Evolutionary conservation across 2,113 vertebrate genomes (phyloP).

Genomic region (Tupaia chinensis): DNA sequence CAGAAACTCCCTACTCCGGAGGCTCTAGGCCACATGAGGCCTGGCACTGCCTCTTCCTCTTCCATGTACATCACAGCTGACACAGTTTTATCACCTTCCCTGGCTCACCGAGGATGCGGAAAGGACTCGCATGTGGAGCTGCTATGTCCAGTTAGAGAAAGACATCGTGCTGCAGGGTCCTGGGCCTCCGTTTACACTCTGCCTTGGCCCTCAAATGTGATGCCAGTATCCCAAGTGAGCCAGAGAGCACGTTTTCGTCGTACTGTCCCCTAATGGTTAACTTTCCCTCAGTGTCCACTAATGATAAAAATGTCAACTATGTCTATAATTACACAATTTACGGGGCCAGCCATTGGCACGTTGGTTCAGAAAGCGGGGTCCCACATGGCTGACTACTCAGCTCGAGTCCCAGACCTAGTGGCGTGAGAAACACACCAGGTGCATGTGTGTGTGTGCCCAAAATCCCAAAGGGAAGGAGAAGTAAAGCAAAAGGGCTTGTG

Average conservation of each 20-base stretch:
- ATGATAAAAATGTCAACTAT: background rate
- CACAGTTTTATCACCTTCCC: background rate
- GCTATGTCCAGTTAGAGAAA: background rate
- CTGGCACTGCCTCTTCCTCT: background rate
- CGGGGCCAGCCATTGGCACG: too few relatives aligned
- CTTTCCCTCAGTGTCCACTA: background rate
- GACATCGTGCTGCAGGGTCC: background rate
- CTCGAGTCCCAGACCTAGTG: too few relatives aligned
- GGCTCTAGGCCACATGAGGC: background rate
- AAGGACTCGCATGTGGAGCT: background rate
- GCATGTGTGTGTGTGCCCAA: too few relatives aligned
- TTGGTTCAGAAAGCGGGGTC: too few relatives aligned
- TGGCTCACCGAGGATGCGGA: too few relatives aligned
- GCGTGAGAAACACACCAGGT: too few relatives aligned
- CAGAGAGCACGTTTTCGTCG: background rate
- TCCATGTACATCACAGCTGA: background rate
- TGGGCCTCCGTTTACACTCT: background rate
- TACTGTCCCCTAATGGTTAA: background rate
- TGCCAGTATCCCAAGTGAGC: background rate
- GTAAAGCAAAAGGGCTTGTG: too few relatives aligned
- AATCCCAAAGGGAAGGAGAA: too few relatives aligned
- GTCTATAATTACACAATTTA: background rate
- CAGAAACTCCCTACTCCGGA: background rate
- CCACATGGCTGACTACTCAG: too few relatives aligned
- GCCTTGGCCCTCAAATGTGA: background rate